Evolutionary conservation across 2,113 vertebrate species (phyloP).

Genomic region (Epinephelus cyanopodus): DNA sequence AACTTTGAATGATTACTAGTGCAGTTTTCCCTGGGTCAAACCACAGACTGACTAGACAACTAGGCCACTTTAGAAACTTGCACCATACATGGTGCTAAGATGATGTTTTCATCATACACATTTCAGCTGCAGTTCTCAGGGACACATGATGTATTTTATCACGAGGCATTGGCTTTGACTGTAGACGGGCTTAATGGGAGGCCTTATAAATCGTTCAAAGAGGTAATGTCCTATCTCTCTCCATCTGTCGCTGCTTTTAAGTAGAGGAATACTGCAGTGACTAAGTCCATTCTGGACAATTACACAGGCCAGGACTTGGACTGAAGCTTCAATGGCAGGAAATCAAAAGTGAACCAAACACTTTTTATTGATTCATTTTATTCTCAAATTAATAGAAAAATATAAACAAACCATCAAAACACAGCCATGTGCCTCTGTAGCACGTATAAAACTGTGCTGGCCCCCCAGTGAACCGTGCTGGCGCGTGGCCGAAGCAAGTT

Average conservation of each 20-base stretch:
- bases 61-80: background rate
- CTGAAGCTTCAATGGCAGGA: constrained; percentile 18
- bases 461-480: constrained; percentile 18
- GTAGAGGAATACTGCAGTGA: constrained; percentile 37
- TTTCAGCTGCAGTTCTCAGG: constrained; percentile 29
- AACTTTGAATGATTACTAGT: no score
- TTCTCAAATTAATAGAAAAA: constrained; percentile 3
- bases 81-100: background rate
- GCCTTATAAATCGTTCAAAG: constrained; percentile 45
- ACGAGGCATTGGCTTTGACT: constrained; percentile 15
- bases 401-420: constrained; percentile 6
- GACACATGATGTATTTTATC: constrained; percentile 28
- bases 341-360: constrained; percentile 25
- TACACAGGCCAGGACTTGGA: constrained; percentile 32
- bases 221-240: constrained; percentile 37
- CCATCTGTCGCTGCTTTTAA: constrained; percentile 61
- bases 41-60: no score
- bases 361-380: constrained; percentile 33
- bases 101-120: constrained; percentile 15
- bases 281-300: constrained; percentile 30
- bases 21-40: no score
- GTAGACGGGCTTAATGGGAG: constrained; percentile 36
- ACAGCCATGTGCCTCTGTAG: background rate
- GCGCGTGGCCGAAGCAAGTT: constrained; percentile 21
- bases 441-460: background rate